A percentile compares a stretch with the other conserved stretches of the same genome.
phyloP scores from a whole-genome alignment of 2,113 vertebrate genomes.

The Pangasianodon gigas region DNA sequence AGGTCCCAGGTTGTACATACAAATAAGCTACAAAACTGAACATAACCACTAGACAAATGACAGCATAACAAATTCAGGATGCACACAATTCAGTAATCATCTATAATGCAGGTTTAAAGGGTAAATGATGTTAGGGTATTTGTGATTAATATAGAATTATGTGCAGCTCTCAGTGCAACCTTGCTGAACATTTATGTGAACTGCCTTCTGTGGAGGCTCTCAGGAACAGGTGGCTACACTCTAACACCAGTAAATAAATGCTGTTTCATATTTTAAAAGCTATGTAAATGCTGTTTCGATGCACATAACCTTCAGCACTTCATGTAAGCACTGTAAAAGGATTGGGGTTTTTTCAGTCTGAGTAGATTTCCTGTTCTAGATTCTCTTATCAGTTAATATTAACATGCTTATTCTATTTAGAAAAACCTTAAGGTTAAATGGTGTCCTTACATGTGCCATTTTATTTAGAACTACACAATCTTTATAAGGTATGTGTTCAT shows the following conservation, averaged over 20 bases:
- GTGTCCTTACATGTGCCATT: neutral
- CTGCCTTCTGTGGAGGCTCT: neutral
- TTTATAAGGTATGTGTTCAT: neutral
- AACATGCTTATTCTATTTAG: neutral
- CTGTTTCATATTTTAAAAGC: neutral
- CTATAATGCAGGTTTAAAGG: neutral
- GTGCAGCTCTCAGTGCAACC: neutral
- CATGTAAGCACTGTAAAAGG: neutral
- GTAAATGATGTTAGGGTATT: neutral
- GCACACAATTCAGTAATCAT: neutral
- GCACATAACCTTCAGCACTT: neutral
- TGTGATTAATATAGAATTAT: neutral
- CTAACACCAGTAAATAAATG: neutral
- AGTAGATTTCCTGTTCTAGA: neutral
- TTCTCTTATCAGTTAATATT: neutral
- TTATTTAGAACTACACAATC: neutral
- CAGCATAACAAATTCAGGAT: neutral
- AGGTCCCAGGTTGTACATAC: neutral
- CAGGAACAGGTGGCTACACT: neutral
- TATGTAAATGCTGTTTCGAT: neutral
- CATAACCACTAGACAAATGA: neutral
- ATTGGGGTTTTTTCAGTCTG: neutral
- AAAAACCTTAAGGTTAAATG: neutral
- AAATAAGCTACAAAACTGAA: neutral
- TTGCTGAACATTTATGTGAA: neutral